Evolutionary conservation across 1,140 invertebrate species (phyloP).

Genomic region (Eriocheir sinensis): DNA sequence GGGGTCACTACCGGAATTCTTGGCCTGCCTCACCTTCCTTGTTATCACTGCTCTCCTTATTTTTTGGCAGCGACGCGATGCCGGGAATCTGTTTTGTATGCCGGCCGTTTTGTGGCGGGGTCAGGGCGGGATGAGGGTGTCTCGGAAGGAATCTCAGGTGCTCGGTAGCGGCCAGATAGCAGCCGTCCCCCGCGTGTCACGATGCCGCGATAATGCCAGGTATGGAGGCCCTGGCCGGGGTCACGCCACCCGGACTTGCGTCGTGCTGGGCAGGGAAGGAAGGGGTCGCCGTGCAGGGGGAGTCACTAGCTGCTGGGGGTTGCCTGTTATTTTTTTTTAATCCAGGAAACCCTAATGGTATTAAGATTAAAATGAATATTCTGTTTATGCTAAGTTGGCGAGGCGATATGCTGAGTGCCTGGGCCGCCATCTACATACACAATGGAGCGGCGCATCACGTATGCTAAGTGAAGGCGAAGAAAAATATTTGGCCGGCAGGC

Average conservation of each 20-base stretch:
- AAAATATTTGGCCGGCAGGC: conserved; percentile 39
- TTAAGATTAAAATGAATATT: conserved; percentile 63
- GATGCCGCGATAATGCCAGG: conserved; percentile 56
- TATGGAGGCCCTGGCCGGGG: background rate
- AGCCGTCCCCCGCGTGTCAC: conserved; percentile 54
- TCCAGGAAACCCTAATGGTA: conserved; percentile 52
- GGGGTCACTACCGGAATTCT: conserved; percentile 66
- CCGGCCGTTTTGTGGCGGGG: background rate
- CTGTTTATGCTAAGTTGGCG: conserved; percentile 53
- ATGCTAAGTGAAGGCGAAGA: conserved; percentile 45
- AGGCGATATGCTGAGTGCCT: conserved; percentile 42
- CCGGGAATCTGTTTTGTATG: background rate
- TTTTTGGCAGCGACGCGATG: background rate
- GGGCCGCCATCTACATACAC: conserved; percentile 34
- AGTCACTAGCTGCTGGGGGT: background rate
- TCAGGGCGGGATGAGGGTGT: background rate
- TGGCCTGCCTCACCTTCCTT: conserved; percentile 20
- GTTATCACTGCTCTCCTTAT: conserved; percentile 38
- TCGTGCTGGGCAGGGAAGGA: background rate
- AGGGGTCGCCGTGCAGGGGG: background rate
- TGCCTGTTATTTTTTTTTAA: conserved; percentile 20
- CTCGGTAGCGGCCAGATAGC: background rate
- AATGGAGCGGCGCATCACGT: conserved; percentile 54
- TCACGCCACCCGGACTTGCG: conserved; percentile 49
- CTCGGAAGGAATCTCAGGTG: background rate